Percentiles rank a stretch among this genome's conserved stretches.
Evolutionary conservation across 2,113 vertebrate species (phyloP).

Genomic region (Sciurus niger): DNA sequence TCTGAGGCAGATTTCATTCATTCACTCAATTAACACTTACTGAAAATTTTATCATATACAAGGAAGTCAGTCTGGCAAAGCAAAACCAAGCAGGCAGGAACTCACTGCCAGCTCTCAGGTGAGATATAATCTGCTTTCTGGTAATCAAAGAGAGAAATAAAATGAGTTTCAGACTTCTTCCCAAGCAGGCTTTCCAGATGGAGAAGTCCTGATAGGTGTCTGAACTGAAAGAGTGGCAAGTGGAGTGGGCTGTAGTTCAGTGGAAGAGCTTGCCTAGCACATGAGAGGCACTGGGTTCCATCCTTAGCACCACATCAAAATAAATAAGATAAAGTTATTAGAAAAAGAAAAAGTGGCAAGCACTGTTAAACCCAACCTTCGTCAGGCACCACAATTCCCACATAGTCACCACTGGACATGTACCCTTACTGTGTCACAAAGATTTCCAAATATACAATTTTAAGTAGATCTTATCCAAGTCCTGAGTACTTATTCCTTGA

Average conservation of each 20-base stretch:
- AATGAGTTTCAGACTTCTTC: neutral
- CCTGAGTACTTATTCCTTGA: neutral
- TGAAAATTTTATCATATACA: neutral
- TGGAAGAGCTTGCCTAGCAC: too few relatives aligned
- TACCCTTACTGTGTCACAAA: neutral
- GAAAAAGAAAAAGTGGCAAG: neutral
- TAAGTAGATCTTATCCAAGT: neutral
- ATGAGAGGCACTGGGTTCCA: too few relatives aligned
- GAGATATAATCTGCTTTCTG: neutral
- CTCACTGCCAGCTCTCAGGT: neutral
- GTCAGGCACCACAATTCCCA: neutral
- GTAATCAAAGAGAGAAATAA: neutral
- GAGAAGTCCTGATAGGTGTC: neutral
- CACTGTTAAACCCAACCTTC: conserved; percentile 2
- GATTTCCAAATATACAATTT: neutral
- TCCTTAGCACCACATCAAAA: too few relatives aligned
- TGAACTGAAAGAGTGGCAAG: neutral
- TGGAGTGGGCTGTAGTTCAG: too few relatives aligned
- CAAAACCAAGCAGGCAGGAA: neutral
- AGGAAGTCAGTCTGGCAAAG: neutral
- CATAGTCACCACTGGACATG: neutral
- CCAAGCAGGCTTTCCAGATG: neutral
- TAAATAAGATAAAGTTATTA: too few relatives aligned
- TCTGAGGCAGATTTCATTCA: conserved; percentile 5
- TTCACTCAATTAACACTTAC: neutral